Evolutionary conservation across 2,797 vertebrate species (phyloP), one percentile per base, ranked within the genome.

Genomic region (Acipenser oxyrinchus): DNA sequence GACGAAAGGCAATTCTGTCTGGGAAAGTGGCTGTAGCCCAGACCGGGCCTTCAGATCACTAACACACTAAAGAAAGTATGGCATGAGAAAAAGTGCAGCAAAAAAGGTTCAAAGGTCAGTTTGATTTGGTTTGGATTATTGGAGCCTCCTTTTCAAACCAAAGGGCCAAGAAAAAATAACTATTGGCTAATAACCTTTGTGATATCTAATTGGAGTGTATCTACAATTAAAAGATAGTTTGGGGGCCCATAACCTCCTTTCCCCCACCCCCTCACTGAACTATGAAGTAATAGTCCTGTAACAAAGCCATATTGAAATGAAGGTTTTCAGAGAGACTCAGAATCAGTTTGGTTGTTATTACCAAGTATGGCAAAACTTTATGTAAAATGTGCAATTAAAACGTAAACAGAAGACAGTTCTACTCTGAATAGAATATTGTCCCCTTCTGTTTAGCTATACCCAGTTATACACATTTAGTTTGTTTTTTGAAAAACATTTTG

Each of bases 71-170:
- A 93, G 89, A 90, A 88, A 88, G 82, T 82, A 76, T 83, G 82
- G 85, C 89, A 92, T 89, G 88, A 92, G 90, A 92, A 91, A 92
- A 92, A 91, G 88, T 90, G 91, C 88, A 92, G 85, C 84, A 86
- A 84, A 88, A 89, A 88, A 91, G 88, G 89, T 93, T 94, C 92
- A 91, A 87, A 94, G 93, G 92, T 94, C 91, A 87, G 87, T 88
- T 92, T 91, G 87, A 88, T 93, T 88, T 88, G 87, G 87, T 90
- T 84, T 89, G 89, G 89, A 93, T 92, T 88, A 90, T 89, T 87
- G 88, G 75, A 74, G 74, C 78, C 83, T 71, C 73, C 78, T 84
- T 84, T 84, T 74, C 80, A 77, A 86, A 80, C 73, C 75, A 86
- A 71, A 82, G 82, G 85, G 73, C 68, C 76, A 82, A 78, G 81